A percentile compares a stretch with the other conserved stretches of the same genome.
These are phyloP conservation scores for Meloidogyne exigua DNA, from an alignment of 1,140 invertebrate genomes.

Conservation along the genomic window DNA sequence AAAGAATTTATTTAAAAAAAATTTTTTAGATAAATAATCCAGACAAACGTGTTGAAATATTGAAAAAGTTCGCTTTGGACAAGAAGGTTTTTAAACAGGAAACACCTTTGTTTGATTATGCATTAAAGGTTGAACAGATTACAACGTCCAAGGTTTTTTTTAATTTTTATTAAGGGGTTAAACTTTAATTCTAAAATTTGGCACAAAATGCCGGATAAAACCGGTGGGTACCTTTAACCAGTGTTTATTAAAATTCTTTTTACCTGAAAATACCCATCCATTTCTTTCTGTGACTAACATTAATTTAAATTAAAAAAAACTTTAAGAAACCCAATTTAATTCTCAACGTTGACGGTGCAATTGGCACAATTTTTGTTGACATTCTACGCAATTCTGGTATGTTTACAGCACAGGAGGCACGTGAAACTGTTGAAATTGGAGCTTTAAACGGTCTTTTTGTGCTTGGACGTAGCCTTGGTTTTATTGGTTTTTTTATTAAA, in stretches of 20 bases:
- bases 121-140: constrained; percentile 95
- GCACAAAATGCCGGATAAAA: no score
- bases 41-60: constrained; percentile 89
- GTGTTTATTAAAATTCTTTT: no score
- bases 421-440: constrained; percentile 95
- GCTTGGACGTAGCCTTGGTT: constrained; percentile 93
- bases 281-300: no score
- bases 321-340: constrained; percentile 93
- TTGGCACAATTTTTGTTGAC: constrained; percentile 94
- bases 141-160: constrained; percentile 81
- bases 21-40: constrained; percentile 85
- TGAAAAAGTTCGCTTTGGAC: constrained; percentile 83
- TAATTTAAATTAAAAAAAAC: constrained; percentile 15
- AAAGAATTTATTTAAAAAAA: constrained; percentile 26
- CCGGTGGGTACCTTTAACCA: no score
- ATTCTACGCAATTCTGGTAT: constrained; percentile 77
- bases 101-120: constrained; percentile 88
- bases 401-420: constrained; percentile 95
- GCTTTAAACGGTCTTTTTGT: constrained; percentile 97
- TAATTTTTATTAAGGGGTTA: neutral
- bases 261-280: no score
- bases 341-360: constrained; percentile 96
- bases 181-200: no score
- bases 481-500: constrained; percentile 75
- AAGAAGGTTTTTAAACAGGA: constrained; percentile 71